phyloP scores from a whole-genome alignment of 2,888 invertebrate species.

The Ophion ventricosus region DNA sequence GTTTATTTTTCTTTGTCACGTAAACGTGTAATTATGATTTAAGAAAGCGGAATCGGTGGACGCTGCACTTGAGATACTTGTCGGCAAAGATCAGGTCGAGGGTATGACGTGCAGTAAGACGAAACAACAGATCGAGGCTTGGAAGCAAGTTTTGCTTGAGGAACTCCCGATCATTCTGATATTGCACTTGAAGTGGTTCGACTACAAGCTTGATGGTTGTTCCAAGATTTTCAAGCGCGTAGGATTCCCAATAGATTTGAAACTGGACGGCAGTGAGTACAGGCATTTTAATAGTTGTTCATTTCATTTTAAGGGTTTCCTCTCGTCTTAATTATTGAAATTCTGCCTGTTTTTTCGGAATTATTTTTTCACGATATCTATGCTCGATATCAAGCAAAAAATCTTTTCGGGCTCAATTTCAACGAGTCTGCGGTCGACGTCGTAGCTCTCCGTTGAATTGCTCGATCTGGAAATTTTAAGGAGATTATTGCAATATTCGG shows the following conservation, averaged over 20 bases:
- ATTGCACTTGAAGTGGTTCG: constrained; percentile 97
- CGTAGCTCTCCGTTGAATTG: too few relatives aligned
- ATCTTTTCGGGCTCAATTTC: too few relatives aligned
- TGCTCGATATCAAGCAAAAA: not conserved
- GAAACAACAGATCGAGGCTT: constrained; percentile 93
- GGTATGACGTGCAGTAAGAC: constrained; percentile 93
- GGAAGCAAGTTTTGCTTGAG: constrained; percentile 95
- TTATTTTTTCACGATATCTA: not conserved
- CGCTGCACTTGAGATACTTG: constrained; percentile 94
- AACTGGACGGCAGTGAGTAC: constrained; percentile 92
- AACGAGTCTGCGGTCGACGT: too few relatives aligned
- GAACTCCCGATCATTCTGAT: constrained; percentile 95
- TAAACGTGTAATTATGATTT: constrained; percentile 67
- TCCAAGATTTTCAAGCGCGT: constrained; percentile 96
- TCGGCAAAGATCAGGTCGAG: constrained; percentile 93
- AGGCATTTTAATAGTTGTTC: constrained; percentile 8
- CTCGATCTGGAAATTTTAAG: too few relatives aligned
- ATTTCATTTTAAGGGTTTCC: not conserved
- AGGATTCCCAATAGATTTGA: constrained; percentile 94
- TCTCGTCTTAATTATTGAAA: not conserved
- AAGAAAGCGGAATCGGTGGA: constrained; percentile 93
- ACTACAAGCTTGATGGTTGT: constrained; percentile 93
- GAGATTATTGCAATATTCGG: too few relatives aligned
- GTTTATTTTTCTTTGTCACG: not conserved
- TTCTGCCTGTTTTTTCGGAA: not conserved